Percentiles rank a stretch among this genome's conserved stretches.
These are phyloP conservation scores for Ciconia stormi DNA, from an alignment of 2,113 vertebrate genomes.

Conservation along the genomic window DNA sequence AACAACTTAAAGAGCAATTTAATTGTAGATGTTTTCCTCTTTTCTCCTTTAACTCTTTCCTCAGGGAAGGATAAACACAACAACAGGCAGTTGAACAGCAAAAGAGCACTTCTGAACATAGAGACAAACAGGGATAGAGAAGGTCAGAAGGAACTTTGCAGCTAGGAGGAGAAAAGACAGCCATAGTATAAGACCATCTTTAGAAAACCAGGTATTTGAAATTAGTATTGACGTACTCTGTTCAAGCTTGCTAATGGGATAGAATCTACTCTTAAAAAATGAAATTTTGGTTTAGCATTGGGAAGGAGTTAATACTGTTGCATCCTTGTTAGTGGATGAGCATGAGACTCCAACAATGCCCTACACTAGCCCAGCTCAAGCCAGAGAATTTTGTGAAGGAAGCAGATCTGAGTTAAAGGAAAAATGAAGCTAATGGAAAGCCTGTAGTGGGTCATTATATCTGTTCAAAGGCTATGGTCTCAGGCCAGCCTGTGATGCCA, in stretches of 20 bases:
- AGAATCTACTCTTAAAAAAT: neutral
- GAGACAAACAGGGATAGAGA: neutral
- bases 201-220: neutral
- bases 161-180: neutral
- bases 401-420: neutral
- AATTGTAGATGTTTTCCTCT: constrained; percentile 32
- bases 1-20: constrained; percentile 30
- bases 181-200: neutral
- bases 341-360: neutral
- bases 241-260: neutral
- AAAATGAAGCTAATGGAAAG: neutral
- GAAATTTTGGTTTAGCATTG: neutral
- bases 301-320: neutral
- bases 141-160: neutral
- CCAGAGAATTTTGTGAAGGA: neutral
- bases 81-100: neutral
- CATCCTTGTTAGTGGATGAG: neutral
- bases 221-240: neutral
- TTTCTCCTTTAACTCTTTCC: constrained; percentile 27
- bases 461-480: neutral
- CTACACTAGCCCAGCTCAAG: neutral
- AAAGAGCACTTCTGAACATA: neutral
- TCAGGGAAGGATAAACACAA: constrained; percentile 26
- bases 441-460: neutral
- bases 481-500: neutral